Evolutionary conservation across 64 coral and sea anemone genomes (phyloP).

Genomic region (Montipora sp.): DNA sequence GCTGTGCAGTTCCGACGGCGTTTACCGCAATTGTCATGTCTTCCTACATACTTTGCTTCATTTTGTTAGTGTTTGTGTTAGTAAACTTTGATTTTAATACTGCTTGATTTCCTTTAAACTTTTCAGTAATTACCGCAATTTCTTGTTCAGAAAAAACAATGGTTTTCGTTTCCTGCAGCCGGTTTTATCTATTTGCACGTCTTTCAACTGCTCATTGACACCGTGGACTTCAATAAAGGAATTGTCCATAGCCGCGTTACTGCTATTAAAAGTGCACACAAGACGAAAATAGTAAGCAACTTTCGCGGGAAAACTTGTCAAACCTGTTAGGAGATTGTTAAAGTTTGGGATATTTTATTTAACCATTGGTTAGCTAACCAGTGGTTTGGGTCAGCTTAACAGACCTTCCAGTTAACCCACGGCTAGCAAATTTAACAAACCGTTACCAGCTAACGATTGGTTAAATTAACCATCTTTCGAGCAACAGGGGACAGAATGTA

Average conservation of each 20-base stretch:
- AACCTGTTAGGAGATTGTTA: conserved; percentile 20
- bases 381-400: conserved; percentile 24
- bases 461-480: conserved; percentile 49
- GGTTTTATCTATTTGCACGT: too few species aligned
- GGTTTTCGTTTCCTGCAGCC: too few species aligned
- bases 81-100: too few species aligned
- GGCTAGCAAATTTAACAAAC: neutral
- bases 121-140: too few species aligned
- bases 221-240: neutral
- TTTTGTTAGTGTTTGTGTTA: too few species aligned
- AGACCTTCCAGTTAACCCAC: too few species aligned
- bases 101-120: too few species aligned
- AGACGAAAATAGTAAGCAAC: neutral
- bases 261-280: neutral
- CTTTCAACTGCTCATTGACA: too few species aligned
- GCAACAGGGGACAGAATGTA: neutral
- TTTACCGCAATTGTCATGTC: neutral
- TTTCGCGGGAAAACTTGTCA: conserved; percentile 24
- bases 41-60: neutral
- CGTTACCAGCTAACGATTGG: conserved; percentile 10
- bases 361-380: conserved; percentile 38
- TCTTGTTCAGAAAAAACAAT: too few species aligned
- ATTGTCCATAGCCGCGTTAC: neutral
- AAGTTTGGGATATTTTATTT: conserved; percentile 32
- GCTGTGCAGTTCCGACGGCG: neutral